Base-by-base conservation (phyloP, 2,888 invertebrate genomes). In the Phyllotreta striolata region DNA sequence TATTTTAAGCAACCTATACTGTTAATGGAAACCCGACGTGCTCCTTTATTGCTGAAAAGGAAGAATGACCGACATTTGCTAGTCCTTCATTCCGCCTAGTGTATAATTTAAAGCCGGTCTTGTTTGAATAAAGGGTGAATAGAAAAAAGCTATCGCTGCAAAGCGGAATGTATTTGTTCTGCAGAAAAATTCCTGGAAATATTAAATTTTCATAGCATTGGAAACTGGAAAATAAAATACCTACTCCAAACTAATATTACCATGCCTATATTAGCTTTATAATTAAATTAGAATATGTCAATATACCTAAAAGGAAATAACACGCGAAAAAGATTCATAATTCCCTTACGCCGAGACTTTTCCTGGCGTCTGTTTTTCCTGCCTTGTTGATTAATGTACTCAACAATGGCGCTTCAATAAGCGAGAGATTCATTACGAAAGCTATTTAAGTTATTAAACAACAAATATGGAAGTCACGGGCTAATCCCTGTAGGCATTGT, bases 391-490 rank as follows among this genome's bases (percentile, higher is more conserved):
- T 24, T 24, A 24, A 24, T 24, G 24, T 24, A 24, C 24, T 24
- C 2, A 24, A 24, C 24, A 24, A 24, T 24, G 24, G 24, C 24
- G 24, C 24, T 24, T 24, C 24, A 14, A 24, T 47, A 14, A 13
- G 47, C 24, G 14, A 47, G 47, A 47, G 9, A 47, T 47, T 47
- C 24, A 47, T 35, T 8, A 49, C 35, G 9, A 9, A 49, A 49
- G 35, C 49, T 12, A 35, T 34, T 49, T 49, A 49, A 49, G 49
- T 49, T 35, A 49, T 49, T 49, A 49, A 49, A 49, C 49, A 49
- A 49, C 49, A 49, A 49, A 49, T 49, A 49, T 34, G 49, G 9
- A 6, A 35, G 49, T 35, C 12, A 12, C 34, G 49, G 35, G 9
- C 3, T 49, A 35, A 49, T 13, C 35, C 14, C 49, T 49, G 6